Evolutionary conservation across 2,797 vertebrate species (phyloP).

Genomic region (Cyprinodon diabolis): DNA sequence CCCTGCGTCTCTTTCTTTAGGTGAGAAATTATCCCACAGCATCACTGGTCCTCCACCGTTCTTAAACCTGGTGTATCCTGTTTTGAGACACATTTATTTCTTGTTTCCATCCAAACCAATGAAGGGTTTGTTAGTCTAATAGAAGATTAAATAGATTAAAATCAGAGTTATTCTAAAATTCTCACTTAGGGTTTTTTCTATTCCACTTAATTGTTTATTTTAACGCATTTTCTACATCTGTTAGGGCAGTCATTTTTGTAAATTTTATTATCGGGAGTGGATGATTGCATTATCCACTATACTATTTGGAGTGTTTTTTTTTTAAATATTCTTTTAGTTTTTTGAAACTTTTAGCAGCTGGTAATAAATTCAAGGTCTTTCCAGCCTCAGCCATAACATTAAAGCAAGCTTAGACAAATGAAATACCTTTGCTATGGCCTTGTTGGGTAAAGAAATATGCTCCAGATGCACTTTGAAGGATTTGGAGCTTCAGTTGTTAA

Average conservation of each 20-base stretch:
- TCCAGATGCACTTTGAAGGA: background rate
- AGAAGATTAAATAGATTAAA: no score
- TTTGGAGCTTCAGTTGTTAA: background rate
- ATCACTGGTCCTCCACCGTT: background rate
- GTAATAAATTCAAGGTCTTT: constrained; percentile 22
- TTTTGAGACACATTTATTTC: background rate
- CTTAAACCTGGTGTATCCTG: no score
- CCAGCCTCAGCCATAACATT: background rate
- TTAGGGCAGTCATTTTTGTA: background rate
- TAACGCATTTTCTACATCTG: background rate
- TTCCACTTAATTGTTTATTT: background rate
- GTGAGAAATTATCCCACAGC: background rate
- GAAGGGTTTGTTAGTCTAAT: background rate
- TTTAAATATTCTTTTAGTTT: background rate
- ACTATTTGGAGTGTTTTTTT: background rate
- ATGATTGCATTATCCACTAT: background rate
- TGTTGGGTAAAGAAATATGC: background rate
- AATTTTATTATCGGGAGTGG: background rate
- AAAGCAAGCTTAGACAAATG: background rate
- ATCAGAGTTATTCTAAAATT: no score
- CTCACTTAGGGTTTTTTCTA: no score
- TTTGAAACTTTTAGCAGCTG: background rate
- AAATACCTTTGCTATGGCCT: background rate
- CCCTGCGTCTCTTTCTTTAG: background rate
- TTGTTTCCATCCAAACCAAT: background rate